Evolutionary conservation across 2,888 invertebrate species (phyloP).

Genomic region (Drosophila subquinaria): DNA sequence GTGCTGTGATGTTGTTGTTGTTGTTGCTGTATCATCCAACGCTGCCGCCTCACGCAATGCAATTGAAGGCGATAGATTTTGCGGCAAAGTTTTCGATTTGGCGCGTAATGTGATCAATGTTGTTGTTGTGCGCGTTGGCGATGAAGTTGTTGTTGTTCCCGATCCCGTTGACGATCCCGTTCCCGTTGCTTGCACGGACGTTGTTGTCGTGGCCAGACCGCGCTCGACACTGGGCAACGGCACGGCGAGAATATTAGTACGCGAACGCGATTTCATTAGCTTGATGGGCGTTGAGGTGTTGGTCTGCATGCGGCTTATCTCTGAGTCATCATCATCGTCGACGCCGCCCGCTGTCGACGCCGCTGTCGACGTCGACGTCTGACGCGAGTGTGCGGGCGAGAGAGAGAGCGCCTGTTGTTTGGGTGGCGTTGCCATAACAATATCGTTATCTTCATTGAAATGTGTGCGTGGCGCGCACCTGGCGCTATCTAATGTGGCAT

Average conservation of each 20-base stretch:
- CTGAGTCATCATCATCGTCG: conserved; percentile 86
- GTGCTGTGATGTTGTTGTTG: conserved; percentile 16
- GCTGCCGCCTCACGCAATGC: conserved; percentile 80
- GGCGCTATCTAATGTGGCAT: conserved; percentile 28
- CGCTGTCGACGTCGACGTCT: conserved; percentile 65
- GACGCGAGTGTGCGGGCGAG: conserved; percentile 52
- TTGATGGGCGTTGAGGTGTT: conserved; percentile 86
- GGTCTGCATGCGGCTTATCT: conserved; percentile 85
- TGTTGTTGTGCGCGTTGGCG: conserved; percentile 55
- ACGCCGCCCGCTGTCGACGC: conserved; percentile 15
- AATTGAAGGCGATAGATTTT: conserved; percentile 86
- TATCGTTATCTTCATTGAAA: conserved; percentile 80
- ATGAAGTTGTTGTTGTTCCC: conserved; percentile 31
- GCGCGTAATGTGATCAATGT: conserved; percentile 83
- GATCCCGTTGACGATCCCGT: too few relatives aligned
- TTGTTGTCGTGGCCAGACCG: conserved; percentile 71
- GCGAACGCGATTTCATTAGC: conserved; percentile 85
- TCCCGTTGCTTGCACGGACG: conserved; percentile 46
- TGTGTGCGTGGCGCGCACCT: conserved; percentile 71
- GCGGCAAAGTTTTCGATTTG: conserved; percentile 88
- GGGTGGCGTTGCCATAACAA: conserved; percentile 72
- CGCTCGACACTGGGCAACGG: conserved; percentile 76
- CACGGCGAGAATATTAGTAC: conserved; percentile 87
- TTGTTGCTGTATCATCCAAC: conserved; percentile 56
- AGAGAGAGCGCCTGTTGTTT: conserved; percentile 66